Base-by-base conservation (phyloP, 2,888 invertebrate genomes). In the Polyommatus iphigenia region DNA sequence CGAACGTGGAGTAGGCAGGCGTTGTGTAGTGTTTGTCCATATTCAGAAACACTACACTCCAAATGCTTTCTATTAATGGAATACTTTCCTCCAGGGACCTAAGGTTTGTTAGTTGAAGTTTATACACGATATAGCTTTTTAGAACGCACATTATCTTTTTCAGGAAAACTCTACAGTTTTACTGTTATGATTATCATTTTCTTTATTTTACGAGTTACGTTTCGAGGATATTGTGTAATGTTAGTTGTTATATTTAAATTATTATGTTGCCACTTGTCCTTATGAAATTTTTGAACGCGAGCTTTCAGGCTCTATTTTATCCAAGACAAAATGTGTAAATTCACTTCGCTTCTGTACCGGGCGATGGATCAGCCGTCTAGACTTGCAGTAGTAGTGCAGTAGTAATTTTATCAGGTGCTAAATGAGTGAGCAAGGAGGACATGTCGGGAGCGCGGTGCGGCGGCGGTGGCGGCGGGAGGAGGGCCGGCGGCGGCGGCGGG, bases 391-490 rank as follows among this genome's bases (percentile, higher is more conserved):
- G 82, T 82, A 80, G 81, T 80, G 81, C 81, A 83, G 81, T 82
- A 82, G 84, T 84, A 83, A 81, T 84, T 81, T 82, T 83, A 85
- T 85, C 83, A 85, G 83, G 84, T 85, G 85, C 82, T 82, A 83
- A 82, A 82, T 82, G 85, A 84, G 84, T 84, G 85, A 84, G 83
- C 83, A 82, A 82, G 82, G 84, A 85, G 84, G 84, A 83, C 85
- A 83, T 83, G 83, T 80, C 80, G 80, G 81, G 82, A 80, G 81
- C 79, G 83, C 79, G 80, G 79, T 79, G 90, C 89, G 90, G 78
- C 80, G 83, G 67, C 24, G 18, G n/a, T n/a, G n/a, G n/a, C n/a
- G 41, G 72, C 10, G 72, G 46, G 46, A 6, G 36, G 59, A 20
- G 81, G 80, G 83, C 82, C 83, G 83, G 84, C 83, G 85, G 82